Evolutionary conservation across 1,140 invertebrate species (phyloP), one percentile per base, ranked within the genome.

Genomic region (Platyscapa corneri): DNA sequence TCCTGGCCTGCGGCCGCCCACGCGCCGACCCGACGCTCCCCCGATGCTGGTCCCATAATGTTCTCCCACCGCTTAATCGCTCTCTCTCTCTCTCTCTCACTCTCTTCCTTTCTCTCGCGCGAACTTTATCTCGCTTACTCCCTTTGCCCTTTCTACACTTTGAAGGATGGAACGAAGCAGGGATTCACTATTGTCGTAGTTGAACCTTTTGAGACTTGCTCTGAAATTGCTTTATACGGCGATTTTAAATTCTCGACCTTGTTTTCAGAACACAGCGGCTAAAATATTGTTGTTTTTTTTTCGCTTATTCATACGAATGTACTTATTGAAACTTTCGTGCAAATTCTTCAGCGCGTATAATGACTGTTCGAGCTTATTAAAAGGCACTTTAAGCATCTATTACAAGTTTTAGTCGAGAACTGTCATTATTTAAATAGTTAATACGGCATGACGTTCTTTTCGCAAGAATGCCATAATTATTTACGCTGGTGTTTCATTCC

Each of bases 1-100:
- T 93, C 91, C 90, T 91, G 92, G 92, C 92, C 92, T 92, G 91
- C 90, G 93, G 93, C 90, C 93, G 93, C 93, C 93, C 93, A 93
- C 93, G 93, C 93, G 93, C 92, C 93, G 91, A 92, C 92, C 91
- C 89, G 90, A 60, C 30, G 76, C 64, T 84, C 49, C 56, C 23
- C 39, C 72, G 20, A 75, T 76, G 53, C 64, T 18, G 49, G 39
- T 67, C 42, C 88, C 88, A 87, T 88, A 88, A 88, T 87, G 86
- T 89, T 90, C 90, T 87, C 89, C 89, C 88, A 83, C 89, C 46
- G 49, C 56, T 32, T n/a, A 60, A 53, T 81, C 53, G 72, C 83
- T 46, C 77, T 65, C 64, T 70, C 83, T 46, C 82, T 80, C 75
- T 80, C n/a, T 77, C 77, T 86, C 82, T 74, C n/a, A 12, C 64